These are phyloP conservation scores for Neolamprologus fasciatus DNA, from an alignment of 2,113 vertebrate species.

Conservation along the genomic window DNA sequence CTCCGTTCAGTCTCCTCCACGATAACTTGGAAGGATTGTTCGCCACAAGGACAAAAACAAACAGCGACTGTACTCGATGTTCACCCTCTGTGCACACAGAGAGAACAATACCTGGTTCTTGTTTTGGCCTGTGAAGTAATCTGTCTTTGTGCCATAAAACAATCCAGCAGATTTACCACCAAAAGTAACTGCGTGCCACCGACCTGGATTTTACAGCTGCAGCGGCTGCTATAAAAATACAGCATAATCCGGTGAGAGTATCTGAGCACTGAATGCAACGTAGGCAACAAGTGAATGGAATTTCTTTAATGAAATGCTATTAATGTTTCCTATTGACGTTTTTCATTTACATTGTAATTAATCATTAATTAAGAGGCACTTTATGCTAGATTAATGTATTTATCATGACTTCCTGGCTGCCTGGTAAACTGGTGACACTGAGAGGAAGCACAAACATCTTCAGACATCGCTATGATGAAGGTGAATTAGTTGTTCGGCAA, in stretches of 20 bases:
- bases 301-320: neutral
- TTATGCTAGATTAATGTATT: neutral
- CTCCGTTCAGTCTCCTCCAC: neutral
- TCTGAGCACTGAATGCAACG: neutral
- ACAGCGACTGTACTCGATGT: neutral
- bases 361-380: neutral
- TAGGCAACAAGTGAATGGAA: neutral
- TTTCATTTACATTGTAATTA: neutral
- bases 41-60: slow-evolving; percentile 35
- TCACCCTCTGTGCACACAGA: neutral
- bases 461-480: accelerated
- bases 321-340: neutral
- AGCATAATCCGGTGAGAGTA: neutral
- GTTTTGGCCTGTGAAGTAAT: neutral
- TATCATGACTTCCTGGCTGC: neutral
- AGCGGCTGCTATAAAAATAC: neutral
- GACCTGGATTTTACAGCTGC: slow-evolving; percentile 2
- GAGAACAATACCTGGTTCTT: slow-evolving; percentile 12
- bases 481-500: accelerated
- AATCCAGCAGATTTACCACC: slow-evolving; percentile 21
- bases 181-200: neutral
- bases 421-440: neutral
- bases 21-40: slow-evolving; percentile 16
- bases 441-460: neutral
- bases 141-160: slow-evolving; percentile 19